Conservation (phyloP, 2,113 vertebrate genomes). For the Gambusia affinis region DNA sequence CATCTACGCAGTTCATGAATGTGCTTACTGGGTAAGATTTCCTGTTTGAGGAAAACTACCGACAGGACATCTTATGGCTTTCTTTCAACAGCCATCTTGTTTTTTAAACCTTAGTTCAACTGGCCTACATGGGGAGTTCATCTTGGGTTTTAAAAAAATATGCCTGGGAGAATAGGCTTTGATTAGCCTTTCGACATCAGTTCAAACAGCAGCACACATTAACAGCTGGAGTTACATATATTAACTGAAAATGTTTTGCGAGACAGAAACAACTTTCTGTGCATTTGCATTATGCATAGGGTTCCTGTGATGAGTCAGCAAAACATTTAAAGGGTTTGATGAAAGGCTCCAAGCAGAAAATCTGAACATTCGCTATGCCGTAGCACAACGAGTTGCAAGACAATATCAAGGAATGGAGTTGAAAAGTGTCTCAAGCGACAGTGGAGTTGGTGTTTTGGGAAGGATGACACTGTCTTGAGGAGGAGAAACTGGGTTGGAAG, state of each 20-base stretch:
- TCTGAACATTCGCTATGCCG: not conserved
- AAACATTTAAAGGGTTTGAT: not conserved
- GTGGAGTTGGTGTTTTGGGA: constrained; percentile 45
- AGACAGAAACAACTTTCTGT: not conserved
- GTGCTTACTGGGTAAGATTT: no score
- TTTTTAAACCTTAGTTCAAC: not conserved
- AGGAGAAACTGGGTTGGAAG: constrained; percentile 63
- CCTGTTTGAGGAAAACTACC: no score
- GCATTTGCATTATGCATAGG: not conserved
- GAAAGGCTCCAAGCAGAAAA: constrained; percentile 5
- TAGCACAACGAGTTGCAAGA: not conserved
- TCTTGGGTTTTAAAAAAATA: not conserved
- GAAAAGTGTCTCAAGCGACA: constrained; percentile 29
- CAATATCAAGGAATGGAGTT: not conserved
- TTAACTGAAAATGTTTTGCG: not conserved
- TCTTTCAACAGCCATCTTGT: not conserved
- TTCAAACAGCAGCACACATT: not conserved
- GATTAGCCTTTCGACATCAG: not conserved
- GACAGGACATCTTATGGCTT: not conserved
- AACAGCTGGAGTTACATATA: not conserved
- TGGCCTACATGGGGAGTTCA: not conserved
- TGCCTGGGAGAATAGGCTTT: not conserved
- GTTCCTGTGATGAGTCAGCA: constrained; percentile 57
- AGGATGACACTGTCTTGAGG: constrained; percentile 59
- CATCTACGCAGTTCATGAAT: no score